A percentile compares a stretch with the other conserved stretches of the same genome.
Evolutionary conservation across 2,888 invertebrate species (phyloP).

Genomic region (Micoletzkya japonica): DNA sequence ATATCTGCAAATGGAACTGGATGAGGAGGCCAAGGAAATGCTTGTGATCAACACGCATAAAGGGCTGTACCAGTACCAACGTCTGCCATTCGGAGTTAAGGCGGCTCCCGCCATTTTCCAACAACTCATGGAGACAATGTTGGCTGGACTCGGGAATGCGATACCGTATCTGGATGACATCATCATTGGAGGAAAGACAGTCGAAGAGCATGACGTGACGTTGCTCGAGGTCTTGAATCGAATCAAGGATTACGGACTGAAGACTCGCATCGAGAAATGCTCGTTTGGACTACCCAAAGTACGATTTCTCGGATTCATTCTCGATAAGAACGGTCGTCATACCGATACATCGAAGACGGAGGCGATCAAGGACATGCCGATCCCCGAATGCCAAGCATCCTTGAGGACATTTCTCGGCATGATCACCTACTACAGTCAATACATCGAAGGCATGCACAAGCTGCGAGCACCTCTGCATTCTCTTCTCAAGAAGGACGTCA

Average conservation of each 20-base stretch:
- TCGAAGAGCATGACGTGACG: constrained; percentile 26
- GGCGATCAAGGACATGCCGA: constrained; percentile 31
- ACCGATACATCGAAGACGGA: constrained; percentile 30
- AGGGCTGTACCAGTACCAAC: constrained; percentile 40
- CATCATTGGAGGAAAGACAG: constrained; percentile 28
- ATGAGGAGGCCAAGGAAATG: constrained; percentile 34
- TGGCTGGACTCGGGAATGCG: constrained; percentile 33
- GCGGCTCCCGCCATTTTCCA: constrained; percentile 46
- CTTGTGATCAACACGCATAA: constrained; percentile 43
- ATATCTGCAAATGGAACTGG: constrained; percentile 44
- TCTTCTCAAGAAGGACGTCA: constrained; percentile 36
- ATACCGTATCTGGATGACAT: constrained; percentile 43
- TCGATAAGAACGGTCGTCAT: constrained; percentile 28
- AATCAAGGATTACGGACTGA: constrained; percentile 30
- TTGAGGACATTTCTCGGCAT: constrained; percentile 29
- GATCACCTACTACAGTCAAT: constrained; percentile 31
- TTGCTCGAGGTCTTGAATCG: constrained; percentile 28
- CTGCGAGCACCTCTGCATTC: constrained; percentile 44
- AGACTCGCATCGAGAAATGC: constrained; percentile 33
- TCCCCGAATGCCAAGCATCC: constrained; percentile 16
- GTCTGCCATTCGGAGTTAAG: constrained; percentile 49
- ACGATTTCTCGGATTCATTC: constrained; percentile 33
- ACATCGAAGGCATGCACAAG: constrained; percentile 11
- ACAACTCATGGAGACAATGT: constrained; percentile 36
- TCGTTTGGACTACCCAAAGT: constrained; percentile 30